Conservation (phyloP, 2,797 vertebrate genomes). For the Leptatherina wallacei region DNA sequence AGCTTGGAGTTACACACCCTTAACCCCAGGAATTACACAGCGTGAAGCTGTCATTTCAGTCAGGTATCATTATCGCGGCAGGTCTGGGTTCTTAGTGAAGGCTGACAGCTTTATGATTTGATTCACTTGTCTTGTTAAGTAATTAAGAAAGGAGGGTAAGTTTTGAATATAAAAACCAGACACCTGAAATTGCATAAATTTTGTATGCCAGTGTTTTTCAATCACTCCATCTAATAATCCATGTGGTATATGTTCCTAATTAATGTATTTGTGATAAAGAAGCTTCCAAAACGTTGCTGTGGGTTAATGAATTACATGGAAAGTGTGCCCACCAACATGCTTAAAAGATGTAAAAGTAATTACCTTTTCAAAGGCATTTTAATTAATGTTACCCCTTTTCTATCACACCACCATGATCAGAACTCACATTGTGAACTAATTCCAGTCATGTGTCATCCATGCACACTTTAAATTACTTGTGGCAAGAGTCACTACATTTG, state of each 20-base stretch:
- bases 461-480: conserved; percentile 9
- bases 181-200: conserved; percentile 33
- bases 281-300: neutral
- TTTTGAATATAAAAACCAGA: conserved; percentile 38
- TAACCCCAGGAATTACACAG: conserved; percentile 75
- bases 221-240: conserved; percentile 1
- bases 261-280: neutral
- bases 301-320: conserved; percentile 14
- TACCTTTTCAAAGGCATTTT: conserved; percentile 37
- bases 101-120: conserved; percentile 75
- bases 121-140: conserved; percentile 66
- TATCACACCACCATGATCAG: neutral
- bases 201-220: neutral
- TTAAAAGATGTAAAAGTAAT: conserved; percentile 32
- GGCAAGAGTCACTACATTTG: conserved; percentile 51
- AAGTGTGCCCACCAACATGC: conserved; percentile 6
- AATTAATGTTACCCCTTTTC: conserved; percentile 23
- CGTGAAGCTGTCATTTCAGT: conserved; percentile 71
- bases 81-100: conserved; percentile 65
- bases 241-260: conserved; percentile 8
- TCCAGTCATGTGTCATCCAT: conserved; percentile 21
- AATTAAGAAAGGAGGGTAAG: conserved; percentile 64
- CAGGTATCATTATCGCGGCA: conserved; percentile 73
- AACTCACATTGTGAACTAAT: conserved; percentile 31
- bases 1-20: conserved; percentile 70